Evolutionary conservation across 2,888 invertebrate genomes (phyloP).

Genomic region (Tetragonisca angustula): DNA sequence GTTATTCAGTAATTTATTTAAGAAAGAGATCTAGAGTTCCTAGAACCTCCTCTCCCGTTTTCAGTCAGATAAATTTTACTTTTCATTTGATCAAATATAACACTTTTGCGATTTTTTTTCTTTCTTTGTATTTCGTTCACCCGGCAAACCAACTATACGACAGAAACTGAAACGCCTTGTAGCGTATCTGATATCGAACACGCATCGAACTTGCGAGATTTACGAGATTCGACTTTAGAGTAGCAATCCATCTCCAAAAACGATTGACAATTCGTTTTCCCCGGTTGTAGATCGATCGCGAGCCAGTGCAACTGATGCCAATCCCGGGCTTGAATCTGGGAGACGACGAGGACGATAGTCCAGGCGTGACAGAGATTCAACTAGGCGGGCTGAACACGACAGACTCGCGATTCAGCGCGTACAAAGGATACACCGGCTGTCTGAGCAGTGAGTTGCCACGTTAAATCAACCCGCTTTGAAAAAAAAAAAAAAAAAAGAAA

Average conservation of each 20-base stretch:
- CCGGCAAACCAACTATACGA: background rate
- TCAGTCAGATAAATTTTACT: no score
- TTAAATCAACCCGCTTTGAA: constrained; percentile 7
- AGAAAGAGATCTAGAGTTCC: no score
- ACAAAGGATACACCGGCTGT: constrained; percentile 95
- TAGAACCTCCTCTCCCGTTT: no score
- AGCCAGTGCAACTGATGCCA: constrained; percentile 89
- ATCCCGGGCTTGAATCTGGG: constrained; percentile 89
- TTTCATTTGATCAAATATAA: no score
- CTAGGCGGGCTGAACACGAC: constrained; percentile 94
- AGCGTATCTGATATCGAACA: background rate
- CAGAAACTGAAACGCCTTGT: background rate
- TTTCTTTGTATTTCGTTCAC: no score
- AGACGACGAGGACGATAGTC: constrained; percentile 84
- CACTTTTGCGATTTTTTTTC: no score
- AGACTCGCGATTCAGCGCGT: constrained; percentile 92
- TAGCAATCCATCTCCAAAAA: background rate
- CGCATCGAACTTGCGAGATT: background rate
- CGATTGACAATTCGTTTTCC: background rate
- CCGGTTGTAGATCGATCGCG: constrained; percentile 88
- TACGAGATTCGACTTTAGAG: background rate
- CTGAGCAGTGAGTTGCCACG: constrained; percentile 90
- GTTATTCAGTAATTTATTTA: no score
- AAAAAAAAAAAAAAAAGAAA: background rate
- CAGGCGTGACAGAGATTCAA: constrained; percentile 92